A percentile compares a stretch with the other conserved stretches of the same genome.
phyloP scores from a whole-genome alignment of 2,113 vertebrate species.

The Porphyrio hochstetteri region DNA sequence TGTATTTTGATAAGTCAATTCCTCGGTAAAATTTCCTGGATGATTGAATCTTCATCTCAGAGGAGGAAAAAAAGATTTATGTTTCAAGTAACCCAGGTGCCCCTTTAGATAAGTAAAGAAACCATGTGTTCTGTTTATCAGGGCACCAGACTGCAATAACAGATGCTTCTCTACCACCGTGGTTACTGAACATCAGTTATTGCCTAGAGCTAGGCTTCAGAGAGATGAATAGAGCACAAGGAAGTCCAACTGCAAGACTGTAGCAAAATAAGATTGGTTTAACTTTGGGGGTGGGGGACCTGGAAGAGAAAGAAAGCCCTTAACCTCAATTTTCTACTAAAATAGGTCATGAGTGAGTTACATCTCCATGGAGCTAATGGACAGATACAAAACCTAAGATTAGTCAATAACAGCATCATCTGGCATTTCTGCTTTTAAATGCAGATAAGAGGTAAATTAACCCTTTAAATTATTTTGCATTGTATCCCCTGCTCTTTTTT shows the following conservation, averaged over 20 bases:
- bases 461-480: not conserved
- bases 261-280: not conserved
- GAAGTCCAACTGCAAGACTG: not conserved
- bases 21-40: not conserved
- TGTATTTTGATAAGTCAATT: not conserved
- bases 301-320: conserved; percentile 3
- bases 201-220: not conserved
- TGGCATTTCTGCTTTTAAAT: not conserved
- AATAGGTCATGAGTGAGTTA: not conserved
- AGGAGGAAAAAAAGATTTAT: not conserved
- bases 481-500: not conserved
- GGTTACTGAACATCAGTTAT: not conserved
- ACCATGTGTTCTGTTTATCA: not conserved
- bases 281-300: not conserved
- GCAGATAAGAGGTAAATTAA: not conserved
- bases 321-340: conserved; percentile 10
- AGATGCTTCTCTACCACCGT: not conserved
- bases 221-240: not conserved
- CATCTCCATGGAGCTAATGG: not conserved
- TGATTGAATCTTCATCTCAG: not conserved
- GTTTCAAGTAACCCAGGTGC: not conserved
- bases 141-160: not conserved
- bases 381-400: not conserved
- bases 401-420: not conserved
- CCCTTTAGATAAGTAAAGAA: not conserved